phyloP scores from a whole-genome alignment of 2,888 invertebrate species.

The Plutella xylostella region DNA sequence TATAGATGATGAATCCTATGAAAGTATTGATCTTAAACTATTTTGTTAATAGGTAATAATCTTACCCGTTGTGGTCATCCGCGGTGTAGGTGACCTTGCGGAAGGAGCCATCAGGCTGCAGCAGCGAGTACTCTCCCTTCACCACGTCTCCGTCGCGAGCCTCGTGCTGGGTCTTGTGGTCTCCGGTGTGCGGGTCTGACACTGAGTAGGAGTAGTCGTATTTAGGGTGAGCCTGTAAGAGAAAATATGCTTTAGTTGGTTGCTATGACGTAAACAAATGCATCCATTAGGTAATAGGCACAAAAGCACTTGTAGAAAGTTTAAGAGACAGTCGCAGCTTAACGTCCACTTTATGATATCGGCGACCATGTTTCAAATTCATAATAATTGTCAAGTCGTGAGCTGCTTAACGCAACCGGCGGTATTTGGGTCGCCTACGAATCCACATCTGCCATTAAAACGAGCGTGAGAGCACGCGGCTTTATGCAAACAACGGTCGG shows the following conservation, averaged over 20 bases:
- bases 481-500: slow-evolving; percentile 51
- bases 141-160: slow-evolving; percentile 58
- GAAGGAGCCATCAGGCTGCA: slow-evolving; percentile 63
- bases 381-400: slow-evolving; percentile 28
- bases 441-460: slow-evolving; percentile 36
- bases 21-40: no score
- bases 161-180: slow-evolving; percentile 64
- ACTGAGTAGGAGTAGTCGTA: slow-evolving; percentile 65
- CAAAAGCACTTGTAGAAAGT: no score
- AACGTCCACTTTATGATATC: no score
- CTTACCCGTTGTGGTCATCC: slow-evolving; percentile 63
- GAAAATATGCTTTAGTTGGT: not conserved
- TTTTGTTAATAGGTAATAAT: not conserved
- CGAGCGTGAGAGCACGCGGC: slow-evolving; percentile 46
- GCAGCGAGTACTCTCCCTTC: slow-evolving; percentile 61
- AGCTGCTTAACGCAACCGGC: slow-evolving; percentile 26
- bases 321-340: no score
- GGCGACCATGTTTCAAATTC: not conserved
- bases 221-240: slow-evolving; percentile 54
- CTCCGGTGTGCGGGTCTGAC: slow-evolving; percentile 62
- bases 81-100: slow-evolving; percentile 65
- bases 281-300: no score
- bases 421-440: slow-evolving; percentile 34
- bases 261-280: no score
- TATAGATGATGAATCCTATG: no score